phyloP scores from a whole-genome alignment of 1,140 invertebrate species.

The Cheumatopsyche charites region DNA sequence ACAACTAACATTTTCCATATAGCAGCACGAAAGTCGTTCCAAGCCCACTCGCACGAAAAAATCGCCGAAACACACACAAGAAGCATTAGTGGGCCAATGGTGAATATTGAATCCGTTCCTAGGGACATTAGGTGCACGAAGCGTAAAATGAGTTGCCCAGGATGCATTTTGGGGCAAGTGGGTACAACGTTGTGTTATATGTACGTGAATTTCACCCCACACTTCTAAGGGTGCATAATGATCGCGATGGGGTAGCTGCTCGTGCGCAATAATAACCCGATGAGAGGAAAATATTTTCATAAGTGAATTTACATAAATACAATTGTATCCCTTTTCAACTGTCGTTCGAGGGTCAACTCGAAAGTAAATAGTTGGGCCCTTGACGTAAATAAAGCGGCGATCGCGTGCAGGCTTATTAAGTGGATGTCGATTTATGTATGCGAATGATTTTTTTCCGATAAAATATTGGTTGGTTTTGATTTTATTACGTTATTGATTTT shows the following conservation, averaged over 20 bases:
- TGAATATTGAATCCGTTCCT: conserved; percentile 34
- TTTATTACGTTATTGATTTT: too few relatives aligned
- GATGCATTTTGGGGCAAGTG: conserved; percentile 19
- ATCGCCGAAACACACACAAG: conserved; percentile 27
- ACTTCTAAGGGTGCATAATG: conserved; percentile 15
- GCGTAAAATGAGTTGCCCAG: conserved; percentile 37
- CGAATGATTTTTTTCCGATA: too few relatives aligned
- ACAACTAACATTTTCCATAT: neutral
- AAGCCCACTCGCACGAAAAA: conserved; percentile 5
- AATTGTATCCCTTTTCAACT: conserved; percentile 31
- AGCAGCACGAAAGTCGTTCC: neutral
- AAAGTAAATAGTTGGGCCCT: too few relatives aligned
- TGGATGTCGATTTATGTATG: too few relatives aligned
- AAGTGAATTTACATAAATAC: conserved; percentile 39
- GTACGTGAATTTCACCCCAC: neutral
- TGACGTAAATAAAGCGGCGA: too few relatives aligned
- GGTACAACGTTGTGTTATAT: too few relatives aligned
- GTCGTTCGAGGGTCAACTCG: too few relatives aligned
- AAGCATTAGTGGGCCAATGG: conserved; percentile 30
- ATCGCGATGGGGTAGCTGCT: conserved; percentile 10
- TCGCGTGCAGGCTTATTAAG: too few relatives aligned
- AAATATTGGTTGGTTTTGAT: too few relatives aligned
- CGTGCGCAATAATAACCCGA: conserved; percentile 35
- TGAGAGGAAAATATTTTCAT: conserved; percentile 38
- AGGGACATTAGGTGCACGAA: conserved; percentile 22